Conservation (phyloP, 2,888 invertebrate genomes). For the Xestobium rufovillosum region DNA sequence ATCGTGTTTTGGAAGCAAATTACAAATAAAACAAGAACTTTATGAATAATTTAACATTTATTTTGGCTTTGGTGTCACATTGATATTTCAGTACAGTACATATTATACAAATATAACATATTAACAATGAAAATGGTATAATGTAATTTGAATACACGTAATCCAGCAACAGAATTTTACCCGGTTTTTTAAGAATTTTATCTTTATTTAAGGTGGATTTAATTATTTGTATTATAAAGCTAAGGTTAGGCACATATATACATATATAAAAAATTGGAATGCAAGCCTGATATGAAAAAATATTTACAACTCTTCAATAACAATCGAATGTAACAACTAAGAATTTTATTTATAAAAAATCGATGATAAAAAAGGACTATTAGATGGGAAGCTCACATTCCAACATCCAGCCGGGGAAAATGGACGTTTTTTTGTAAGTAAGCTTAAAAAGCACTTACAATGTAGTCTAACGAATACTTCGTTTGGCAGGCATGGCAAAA, state of each 20-base stretch:
- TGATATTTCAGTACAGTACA: constrained; percentile 40
- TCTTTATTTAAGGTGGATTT: too few species aligned
- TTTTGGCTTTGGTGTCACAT: constrained; percentile 44
- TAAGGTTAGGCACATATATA: constrained; percentile 41
- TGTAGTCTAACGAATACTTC: not conserved
- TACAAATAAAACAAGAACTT: too few species aligned
- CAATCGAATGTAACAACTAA: constrained; percentile 6
- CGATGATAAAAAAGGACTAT: not conserved
- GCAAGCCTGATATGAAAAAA: constrained; percentile 24
- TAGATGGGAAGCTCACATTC: constrained; percentile 7
- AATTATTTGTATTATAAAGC: constrained; percentile 28
- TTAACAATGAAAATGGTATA: constrained; percentile 30
- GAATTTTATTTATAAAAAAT: constrained; percentile 3
- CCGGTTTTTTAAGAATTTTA: too few species aligned
- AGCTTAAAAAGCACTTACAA: constrained; percentile 2
- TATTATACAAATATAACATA: constrained; percentile 40
- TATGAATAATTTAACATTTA: constrained; percentile 37
- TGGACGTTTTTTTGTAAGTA: constrained; percentile 18
- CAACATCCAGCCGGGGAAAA: constrained; percentile 10
- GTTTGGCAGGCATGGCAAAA: constrained; percentile 1
- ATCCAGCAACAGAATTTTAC: constrained; percentile 6
- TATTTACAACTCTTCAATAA: constrained; percentile 3
- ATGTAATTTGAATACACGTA: constrained; percentile 11
- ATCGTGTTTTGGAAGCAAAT: too few species aligned
- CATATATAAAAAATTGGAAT: constrained; percentile 29